phyloP scores from a whole-genome alignment of 2,797 vertebrate species.

The Fundulus diaphanus region DNA sequence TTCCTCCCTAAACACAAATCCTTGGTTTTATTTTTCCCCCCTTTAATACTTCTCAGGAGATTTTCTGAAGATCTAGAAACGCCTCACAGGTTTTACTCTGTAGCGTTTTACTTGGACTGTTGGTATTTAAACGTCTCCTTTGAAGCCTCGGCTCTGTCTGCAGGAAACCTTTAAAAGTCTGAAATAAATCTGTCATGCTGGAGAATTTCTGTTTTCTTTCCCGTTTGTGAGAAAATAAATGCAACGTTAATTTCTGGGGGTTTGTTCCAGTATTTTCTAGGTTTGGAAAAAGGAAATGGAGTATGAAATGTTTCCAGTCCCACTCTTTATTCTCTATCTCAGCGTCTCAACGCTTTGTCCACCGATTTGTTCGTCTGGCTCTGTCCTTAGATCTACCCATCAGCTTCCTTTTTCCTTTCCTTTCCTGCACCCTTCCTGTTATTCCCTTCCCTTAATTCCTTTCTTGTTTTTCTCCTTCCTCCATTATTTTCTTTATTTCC shows the following conservation, averaged over 20 bases:
- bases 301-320: neutral
- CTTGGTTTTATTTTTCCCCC: neutral
- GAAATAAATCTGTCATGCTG: slow-evolving; percentile 26
- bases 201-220: slow-evolving; percentile 68
- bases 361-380: too few species aligned
- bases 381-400: too few species aligned
- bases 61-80: neutral
- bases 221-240: neutral
- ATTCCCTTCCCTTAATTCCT: too few species aligned
- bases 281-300: neutral
- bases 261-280: neutral
- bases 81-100: neutral
- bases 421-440: too few species aligned
- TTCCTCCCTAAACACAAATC: neutral
- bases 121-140: slow-evolving; percentile 26
- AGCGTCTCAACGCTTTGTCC: too few species aligned
- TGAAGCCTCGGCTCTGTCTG: slow-evolving; percentile 10
- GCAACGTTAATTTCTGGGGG: neutral
- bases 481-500: too few species aligned
- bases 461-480: too few species aligned
- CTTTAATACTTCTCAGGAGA: neutral
- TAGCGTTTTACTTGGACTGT: slow-evolving; percentile 9
- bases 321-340: too few species aligned
- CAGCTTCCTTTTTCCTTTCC: too few species aligned
- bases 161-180: neutral